Evolutionary conservation across 2,113 vertebrate species (phyloP), one percentile per base, ranked within the genome.

Genomic region (Agelaius tricolor): DNA sequence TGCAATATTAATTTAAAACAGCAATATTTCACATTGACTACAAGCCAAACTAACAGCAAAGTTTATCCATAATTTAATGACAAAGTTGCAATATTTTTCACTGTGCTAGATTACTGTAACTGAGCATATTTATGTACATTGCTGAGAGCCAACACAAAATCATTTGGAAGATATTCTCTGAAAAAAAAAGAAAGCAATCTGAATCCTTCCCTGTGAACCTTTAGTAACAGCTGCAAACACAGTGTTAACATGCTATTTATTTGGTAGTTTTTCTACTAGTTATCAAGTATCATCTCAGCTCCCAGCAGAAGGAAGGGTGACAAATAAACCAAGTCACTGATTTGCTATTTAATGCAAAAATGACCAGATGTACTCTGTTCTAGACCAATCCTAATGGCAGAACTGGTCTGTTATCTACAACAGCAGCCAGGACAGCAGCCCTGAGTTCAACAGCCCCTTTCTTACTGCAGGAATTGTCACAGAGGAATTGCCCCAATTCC

Each of bases 61-160:
- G 67, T 77, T 88, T 33, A 47, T 77, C 30, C 61, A 80, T 83
- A 85, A 96, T 79, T 87, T 87, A 84, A 91, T 19, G n/a, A 72
- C 41, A 79, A 85, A 88, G 16, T 27, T 85, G 54, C 23, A 66
- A 7, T 31, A n/a, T 68, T 89, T 73, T 89, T 75, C 67, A 76
- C 2, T 2, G 43, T 1, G 1, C 55, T 71, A 59, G 75, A 81
- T 90, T 80, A 74, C 33, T 2, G 1, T 74, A 86, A 88, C 30
- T 37, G 82, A 95, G 89, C 68, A 94, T 84, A 95, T 95, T 96
- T 93, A 94, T 90, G 63, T 74, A 83, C 24, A 5, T 46, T 67
- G 63, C 67, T 4, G 3, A 61, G 43, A 96, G 89, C 74, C 87
- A 93, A 76, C 49, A 69, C 15, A 85, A 76, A 92, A 97, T 51